phyloP scores from a whole-genome alignment of 2,113 vertebrate genomes.

The Cyphomyrus discorhynchus region DNA sequence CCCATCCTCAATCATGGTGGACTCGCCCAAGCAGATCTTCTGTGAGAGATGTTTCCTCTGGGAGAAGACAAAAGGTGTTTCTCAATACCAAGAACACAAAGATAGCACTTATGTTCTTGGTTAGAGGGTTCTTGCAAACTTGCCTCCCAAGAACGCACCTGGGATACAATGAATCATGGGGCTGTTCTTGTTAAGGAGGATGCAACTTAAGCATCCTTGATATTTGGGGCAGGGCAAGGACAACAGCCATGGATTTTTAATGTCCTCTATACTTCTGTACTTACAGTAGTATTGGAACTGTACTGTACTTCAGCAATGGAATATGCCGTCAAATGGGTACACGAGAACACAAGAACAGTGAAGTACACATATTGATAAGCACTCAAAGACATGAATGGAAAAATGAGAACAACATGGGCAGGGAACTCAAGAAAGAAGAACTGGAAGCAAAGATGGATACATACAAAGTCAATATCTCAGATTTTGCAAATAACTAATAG shows the following conservation, averaged over 20 bases:
- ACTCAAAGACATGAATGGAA: neutral
- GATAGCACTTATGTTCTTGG: neutral
- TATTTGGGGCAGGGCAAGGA: neutral
- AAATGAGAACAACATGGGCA: neutral
- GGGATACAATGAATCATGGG: neutral
- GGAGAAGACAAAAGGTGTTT: neutral
- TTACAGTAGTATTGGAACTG: neutral
- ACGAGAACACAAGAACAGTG: neutral
- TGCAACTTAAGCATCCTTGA: neutral
- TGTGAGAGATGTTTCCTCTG: constrained; percentile 69
- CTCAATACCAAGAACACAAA: neutral
- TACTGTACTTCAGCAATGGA: neutral
- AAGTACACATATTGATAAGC: neutral
- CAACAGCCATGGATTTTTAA: neutral
- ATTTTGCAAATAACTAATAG: neutral
- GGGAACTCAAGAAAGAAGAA: neutral
- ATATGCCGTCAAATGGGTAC: neutral
- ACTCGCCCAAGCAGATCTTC: constrained; percentile 78
- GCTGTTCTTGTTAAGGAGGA: neutral
- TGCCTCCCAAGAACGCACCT: neutral
- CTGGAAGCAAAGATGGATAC: neutral
- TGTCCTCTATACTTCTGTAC: neutral
- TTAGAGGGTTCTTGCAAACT: neutral
- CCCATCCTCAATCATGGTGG: constrained; percentile 72
- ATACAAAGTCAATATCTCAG: neutral